Base-by-base conservation (phyloP, 2,888 invertebrate genomes). In the Agrochola circellaris region DNA sequence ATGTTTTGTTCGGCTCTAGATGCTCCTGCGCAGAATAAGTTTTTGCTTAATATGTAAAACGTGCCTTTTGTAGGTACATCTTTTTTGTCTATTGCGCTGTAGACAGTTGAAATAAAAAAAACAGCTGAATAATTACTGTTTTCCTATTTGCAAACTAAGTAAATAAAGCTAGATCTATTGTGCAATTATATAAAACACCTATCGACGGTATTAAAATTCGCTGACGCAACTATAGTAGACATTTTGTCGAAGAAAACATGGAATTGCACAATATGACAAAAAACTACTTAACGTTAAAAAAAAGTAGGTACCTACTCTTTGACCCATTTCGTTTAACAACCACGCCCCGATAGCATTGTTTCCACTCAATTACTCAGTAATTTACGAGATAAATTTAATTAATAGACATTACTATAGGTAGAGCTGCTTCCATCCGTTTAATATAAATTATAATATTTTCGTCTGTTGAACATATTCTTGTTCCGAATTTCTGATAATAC, bases 351-450 rank as follows among this genome's bases (percentile, higher is more conserved):
- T 77, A 70, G 13, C 62, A 69, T 65, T 65, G 56, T 82, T 75
- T 73, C 23, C 23, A 61, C 73, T 70, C 23, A 85, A 84, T 85
- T 82, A 74, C 60, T 65, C 34, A 30, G 38, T 68, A 56, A 69
- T 79, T 79, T 23, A 58, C 54, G 38, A 83, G 77, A 81, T 77
- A 77, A 76, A 62, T 30, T 20, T 68, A 68, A 68, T 74, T 79
- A 70, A 65, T 71, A 9, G n/a, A 4, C 30, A 17, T 56, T 26
- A 17, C n/a, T 62, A 0, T 38, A 62, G 34, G n/a, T 45, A 45
- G 26, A 51, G 1, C 26, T 42, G 26, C n/a, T 56, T 20, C 30
- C 56, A 60, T 48, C 66, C 48, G 56, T 58, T 51, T 42, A 48
- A 5, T 82, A 66, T 48, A 20, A 68, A 48, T 9, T 82, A 66